Percentiles rank a stretch among this genome's conserved stretches.
Evolutionary conservation across 2,797 vertebrate species (phyloP).

Genomic region (Allobates femoralis): DNA sequence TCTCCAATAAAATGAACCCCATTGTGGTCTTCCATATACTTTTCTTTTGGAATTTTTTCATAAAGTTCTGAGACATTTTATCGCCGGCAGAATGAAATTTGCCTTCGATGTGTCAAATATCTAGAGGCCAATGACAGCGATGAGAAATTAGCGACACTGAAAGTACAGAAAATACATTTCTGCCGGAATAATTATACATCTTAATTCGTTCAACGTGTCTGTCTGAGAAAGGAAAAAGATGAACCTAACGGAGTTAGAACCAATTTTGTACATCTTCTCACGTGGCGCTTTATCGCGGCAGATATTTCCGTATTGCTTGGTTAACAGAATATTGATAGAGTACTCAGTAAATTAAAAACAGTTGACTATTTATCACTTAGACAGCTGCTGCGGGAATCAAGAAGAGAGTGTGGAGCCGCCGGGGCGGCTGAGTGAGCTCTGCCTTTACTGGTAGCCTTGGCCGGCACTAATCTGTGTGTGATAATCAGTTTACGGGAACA

Average conservation of each 20-base stretch:
- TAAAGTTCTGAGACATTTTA: background rate
- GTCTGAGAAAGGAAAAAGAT: background rate
- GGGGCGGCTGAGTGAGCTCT: conserved; percentile 3
- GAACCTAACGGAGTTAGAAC: conserved; percentile 12
- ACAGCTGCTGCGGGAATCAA: conserved; percentile 30
- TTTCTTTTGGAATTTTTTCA: background rate
- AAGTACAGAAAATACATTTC: background rate
- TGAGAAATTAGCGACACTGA: background rate
- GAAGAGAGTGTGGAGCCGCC: background rate
- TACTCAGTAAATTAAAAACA: conserved; percentile 54
- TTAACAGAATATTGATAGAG: conserved; percentile 55
- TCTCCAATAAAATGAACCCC: background rate
- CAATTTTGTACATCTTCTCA: conserved; percentile 39
- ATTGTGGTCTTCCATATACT: background rate
- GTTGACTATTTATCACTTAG: conserved; percentile 51
- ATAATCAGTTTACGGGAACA: conserved; percentile 10
- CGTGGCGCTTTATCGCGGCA: conserved; percentile 21
- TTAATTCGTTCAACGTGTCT: background rate
- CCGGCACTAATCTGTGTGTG: conserved; percentile 17
- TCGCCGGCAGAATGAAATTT: background rate
- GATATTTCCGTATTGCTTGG: conserved; percentile 41
- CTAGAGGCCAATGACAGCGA: background rate
- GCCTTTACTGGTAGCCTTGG: conserved; percentile 3
- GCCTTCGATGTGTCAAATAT: background rate
- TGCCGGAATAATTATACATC: background rate